Conservation (phyloP, 1,140 invertebrate species). For the Stenopsyche tienmushanensis region DNA sequence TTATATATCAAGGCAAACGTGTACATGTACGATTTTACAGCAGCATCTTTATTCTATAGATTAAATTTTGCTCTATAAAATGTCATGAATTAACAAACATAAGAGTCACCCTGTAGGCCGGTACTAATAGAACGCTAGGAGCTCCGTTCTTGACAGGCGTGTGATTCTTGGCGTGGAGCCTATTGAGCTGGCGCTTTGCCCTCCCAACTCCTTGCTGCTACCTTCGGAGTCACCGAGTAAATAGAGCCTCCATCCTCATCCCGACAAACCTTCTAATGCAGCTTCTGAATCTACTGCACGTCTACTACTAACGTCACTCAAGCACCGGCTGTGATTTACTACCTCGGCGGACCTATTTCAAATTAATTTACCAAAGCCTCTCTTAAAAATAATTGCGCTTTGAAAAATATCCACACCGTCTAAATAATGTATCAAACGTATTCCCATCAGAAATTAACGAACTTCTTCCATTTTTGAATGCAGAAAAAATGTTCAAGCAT, state of each 20-base stretch:
- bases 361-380: constrained; percentile 25
- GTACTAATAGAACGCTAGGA: constrained; percentile 23
- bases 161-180: constrained; percentile 36
- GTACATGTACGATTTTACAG: no score
- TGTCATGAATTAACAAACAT: no score
- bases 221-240: background rate
- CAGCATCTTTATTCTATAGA: no score
- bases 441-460: no score
- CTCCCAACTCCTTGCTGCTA: constrained; percentile 2
- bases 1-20: no score
- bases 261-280: constrained; percentile 2
- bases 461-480: no score
- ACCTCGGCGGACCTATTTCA: constrained; percentile 7
- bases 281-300: constrained; percentile 8
- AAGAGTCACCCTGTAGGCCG: background rate
- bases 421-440: no score
- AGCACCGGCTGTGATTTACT: constrained; percentile 16
- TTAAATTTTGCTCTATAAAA: no score
- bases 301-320: constrained; percentile 26
- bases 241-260: no score
- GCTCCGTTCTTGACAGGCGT: constrained; percentile 33
- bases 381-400: no score
- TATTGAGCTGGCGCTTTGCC: constrained; percentile 23
- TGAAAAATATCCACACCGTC: no score
- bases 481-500: no score